Evolutionary conservation across 2,797 vertebrate genomes (phyloP).

Genomic region (Ctenochaetus hawaiiensis): DNA sequence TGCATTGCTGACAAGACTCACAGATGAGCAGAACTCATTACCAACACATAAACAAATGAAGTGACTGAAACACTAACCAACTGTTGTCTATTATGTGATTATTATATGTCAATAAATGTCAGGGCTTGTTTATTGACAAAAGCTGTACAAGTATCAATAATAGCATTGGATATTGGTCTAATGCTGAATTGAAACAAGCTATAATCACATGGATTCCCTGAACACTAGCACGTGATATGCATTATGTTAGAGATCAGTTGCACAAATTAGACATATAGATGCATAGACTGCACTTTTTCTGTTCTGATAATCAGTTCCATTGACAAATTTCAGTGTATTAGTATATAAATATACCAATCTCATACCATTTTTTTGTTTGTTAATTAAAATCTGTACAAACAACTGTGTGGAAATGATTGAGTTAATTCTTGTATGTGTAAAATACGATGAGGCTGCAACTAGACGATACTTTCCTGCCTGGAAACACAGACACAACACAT

Average conservation of each 20-base stretch:
- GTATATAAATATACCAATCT: neutral
- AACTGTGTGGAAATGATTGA: conserved; percentile 15
- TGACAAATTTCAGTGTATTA: neutral
- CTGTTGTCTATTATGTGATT: conserved; percentile 1
- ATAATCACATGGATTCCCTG: conserved; percentile 9
- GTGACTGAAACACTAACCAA: conserved; percentile 8
- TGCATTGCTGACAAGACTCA: conserved; percentile 3
- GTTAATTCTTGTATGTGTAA: conserved; percentile 19
- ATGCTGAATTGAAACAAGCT: conserved; percentile 15
- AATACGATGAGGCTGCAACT: conserved; percentile 2
- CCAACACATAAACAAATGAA: conserved; percentile 7
- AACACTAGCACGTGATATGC: conserved; percentile 2
- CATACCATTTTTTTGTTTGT: neutral
- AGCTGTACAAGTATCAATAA: neutral
- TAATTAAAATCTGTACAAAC: conserved; percentile 31
- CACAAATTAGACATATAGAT: neutral
- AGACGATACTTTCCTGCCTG: neutral
- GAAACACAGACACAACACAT: no score
- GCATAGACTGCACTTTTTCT: neutral
- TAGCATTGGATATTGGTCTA: conserved; percentile 1
- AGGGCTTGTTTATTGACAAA: neutral
- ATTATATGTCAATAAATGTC: neutral
- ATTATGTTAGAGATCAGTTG: conserved; percentile 4
- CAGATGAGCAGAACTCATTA: conserved; percentile 1
- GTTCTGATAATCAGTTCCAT: neutral